Evolutionary conservation across 2,888 invertebrate species (phyloP), one percentile per base, ranked within the genome.

Genomic region (Tetragonula carbonaria): DNA sequence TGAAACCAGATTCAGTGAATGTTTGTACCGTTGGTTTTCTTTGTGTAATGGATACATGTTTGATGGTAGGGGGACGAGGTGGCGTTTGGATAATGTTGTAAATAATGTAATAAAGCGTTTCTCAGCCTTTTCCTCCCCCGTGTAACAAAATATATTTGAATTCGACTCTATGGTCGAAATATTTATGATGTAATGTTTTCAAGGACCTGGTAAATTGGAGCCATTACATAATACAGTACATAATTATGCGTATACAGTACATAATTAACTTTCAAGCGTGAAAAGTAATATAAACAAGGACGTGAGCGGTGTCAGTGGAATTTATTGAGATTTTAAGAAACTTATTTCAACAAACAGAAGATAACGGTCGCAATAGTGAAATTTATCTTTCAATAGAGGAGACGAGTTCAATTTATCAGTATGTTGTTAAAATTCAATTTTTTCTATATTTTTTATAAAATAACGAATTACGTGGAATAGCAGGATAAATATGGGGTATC

Each of bases 21-120:
- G 53, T 53, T 53, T 21, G 38, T 38, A 18, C 28, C 5, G 50
- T 21, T 16, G 21, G n/a, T 45, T 28, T 66, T 53, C 71, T 77
- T 77, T 77, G 62, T 63, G 77, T 38, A 53, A 63, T 18, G 71
- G 77, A 71, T 71, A 71, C 59, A 62, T 57, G 68, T 59, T 71
- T 23, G 38, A 16, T 21, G 5, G 8, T 18, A n/a, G 16, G 4
- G 4, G 4, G 8, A 8, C 0, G 59, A 62, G 21, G 4, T 8
- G 4, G 13, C 21, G 63, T 21, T 33, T 65, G 16, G 18, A 33
- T 65, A 65, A 33, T 23, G 63, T 28, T 33, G 18, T 65, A 33
- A 62, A 62, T 62, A 16, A 62, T 3, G 23, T 3, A 23, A 8
- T 23, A 59, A 59, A n/a, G 2, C n/a, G 57, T 45, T 45, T 2